A percentile compares a stretch with the other conserved stretches of the same genome.
Conservation (phyloP, 2,888 invertebrate genomes). For the Enoplolaimus lenunculus region DNA sequence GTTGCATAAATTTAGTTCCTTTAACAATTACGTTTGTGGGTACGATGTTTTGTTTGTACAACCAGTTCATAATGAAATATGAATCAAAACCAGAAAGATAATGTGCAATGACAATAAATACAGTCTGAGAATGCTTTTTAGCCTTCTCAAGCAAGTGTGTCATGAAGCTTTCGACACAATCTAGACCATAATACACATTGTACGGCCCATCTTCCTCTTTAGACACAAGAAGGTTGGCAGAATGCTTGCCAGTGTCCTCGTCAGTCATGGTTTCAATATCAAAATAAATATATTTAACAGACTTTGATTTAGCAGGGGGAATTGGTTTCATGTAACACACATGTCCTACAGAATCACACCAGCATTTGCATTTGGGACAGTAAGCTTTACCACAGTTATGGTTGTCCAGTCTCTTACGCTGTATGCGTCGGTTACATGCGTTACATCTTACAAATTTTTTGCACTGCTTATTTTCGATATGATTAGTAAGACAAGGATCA, state of each 20-base stretch:
- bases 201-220: not conserved
- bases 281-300: not conserved
- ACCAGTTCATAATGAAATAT: conserved; percentile 21
- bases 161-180: not conserved
- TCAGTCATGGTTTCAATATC: conserved; percentile 2
- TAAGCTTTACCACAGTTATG: not conserved
- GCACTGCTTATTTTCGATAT: no score
- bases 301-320: not conserved
- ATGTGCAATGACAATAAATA: conserved; percentile 24
- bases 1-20: conserved; percentile 22
- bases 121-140: no score
- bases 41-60: not conserved
- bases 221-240: not conserved
- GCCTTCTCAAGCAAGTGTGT: not conserved
- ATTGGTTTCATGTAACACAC: not conserved
- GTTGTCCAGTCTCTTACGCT: not conserved
- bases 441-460: not conserved
- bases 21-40: conserved; percentile 7
- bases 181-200: not conserved
- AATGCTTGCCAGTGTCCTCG: not conserved
- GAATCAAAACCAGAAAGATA: conserved; percentile 22
- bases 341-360: not conserved
- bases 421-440: not conserved
- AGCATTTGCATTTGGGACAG: not conserved
- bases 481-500: no score